Percentiles rank a stretch among this genome's conserved stretches.
phyloP scores from a whole-genome alignment of 2,797 vertebrate species.

The Zalophus californianus region DNA sequence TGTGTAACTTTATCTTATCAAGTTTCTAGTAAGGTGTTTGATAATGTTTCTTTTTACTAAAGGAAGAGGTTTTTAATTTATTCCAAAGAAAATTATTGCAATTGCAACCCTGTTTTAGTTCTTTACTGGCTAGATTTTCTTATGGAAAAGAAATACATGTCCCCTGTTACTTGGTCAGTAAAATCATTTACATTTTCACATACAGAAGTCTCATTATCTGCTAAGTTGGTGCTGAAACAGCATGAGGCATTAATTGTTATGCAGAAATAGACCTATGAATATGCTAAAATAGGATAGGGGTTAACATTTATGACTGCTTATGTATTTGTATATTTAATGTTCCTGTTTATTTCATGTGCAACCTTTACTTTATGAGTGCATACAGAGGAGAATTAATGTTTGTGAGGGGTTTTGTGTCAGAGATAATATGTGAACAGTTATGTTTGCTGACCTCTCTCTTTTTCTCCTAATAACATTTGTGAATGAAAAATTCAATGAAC shows the following conservation, averaged over 20 bases:
- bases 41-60: background rate
- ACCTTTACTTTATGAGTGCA: slow-evolving; percentile 5
- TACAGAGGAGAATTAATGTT: background rate
- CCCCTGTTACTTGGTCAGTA: slow-evolving; percentile 19
- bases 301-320: slow-evolving; percentile 52
- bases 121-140: background rate
- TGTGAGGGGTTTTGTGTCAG: slow-evolving; percentile 36
- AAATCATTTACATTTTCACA: slow-evolving; percentile 73
- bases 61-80: background rate
- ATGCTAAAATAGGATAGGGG: slow-evolving; percentile 22
- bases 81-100: slow-evolving; percentile 10
- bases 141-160: slow-evolving; percentile 47
- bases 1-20: background rate
- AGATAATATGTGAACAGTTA: background rate
- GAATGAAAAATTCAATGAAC: background rate
- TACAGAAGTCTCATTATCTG: background rate
- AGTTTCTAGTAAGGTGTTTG: slow-evolving; percentile 41
- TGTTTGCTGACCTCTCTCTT: slow-evolving; percentile 1
- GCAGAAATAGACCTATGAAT: slow-evolving; percentile 60
- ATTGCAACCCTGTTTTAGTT: background rate
- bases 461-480: background rate
- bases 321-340: slow-evolving; percentile 52
- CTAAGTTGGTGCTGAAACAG: slow-evolving; percentile 64
- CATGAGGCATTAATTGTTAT: slow-evolving; percentile 45
- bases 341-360: slow-evolving; percentile 17